A percentile compares a stretch with the other conserved stretches of the same genome.
phyloP scores from a whole-genome alignment of 1,140 invertebrate genomes.

The Temnothorax curvispinosus region DNA sequence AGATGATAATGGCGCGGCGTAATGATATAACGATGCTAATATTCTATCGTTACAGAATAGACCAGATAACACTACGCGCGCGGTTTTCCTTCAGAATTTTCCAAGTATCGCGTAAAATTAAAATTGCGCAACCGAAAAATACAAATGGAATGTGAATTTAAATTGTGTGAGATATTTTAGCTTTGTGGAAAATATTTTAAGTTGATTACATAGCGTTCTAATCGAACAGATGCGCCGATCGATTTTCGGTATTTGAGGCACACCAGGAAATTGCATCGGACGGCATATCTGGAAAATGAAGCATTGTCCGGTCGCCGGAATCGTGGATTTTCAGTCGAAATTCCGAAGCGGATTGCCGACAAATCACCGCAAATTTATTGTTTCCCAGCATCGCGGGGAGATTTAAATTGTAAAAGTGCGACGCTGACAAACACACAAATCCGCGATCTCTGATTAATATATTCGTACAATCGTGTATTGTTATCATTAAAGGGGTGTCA shows the following conservation, averaged over 20 bases:
- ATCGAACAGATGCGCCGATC: not conserved
- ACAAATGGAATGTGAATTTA: not conserved
- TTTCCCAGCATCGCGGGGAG: not conserved
- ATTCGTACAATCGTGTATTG: not conserved
- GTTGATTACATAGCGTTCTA: not conserved
- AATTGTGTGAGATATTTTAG: not conserved
- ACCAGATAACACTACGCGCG: not conserved
- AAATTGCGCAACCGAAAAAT: not conserved
- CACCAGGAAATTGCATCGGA: conserved; percentile 11
- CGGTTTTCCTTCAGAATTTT: not conserved
- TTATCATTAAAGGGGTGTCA: not conserved
- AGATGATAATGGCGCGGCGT: conserved; percentile 33
- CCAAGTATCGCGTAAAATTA: not conserved
- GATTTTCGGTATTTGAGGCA: conserved; percentile 1
- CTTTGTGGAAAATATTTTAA: not conserved
- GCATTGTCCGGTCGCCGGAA: conserved; percentile 17
- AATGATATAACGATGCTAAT: conserved; percentile 55
- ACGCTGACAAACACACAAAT: not conserved
- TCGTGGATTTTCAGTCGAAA: conserved; percentile 9
- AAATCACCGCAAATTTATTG: conserved; percentile 23
- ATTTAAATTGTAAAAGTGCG: not conserved
- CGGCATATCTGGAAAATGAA: conserved; percentile 21
- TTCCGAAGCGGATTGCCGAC: conserved; percentile 20
- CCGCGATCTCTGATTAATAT: not conserved
- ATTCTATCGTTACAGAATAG: conserved; percentile 1